Evolutionary conservation across 2,797 vertebrate species (phyloP).

Genomic region (Hyperoplus immaculatus): DNA sequence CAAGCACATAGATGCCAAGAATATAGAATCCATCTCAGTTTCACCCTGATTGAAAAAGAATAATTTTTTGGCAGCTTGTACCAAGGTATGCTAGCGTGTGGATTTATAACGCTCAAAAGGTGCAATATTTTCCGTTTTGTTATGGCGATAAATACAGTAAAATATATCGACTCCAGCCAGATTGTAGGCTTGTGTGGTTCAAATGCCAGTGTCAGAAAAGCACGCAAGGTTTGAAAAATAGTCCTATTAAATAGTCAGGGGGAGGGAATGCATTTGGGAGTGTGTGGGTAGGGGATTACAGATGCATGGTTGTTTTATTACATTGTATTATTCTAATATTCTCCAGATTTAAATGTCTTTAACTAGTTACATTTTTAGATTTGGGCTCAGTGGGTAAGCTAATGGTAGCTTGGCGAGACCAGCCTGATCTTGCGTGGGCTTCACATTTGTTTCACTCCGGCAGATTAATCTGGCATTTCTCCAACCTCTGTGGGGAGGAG

Average conservation of each 20-base stretch:
- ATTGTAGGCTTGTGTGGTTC: background rate
- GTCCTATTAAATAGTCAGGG: background rate
- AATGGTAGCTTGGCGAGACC: too few species aligned
- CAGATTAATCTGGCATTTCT: too few species aligned
- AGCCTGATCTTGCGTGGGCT: too few species aligned
- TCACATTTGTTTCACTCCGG: too few species aligned
- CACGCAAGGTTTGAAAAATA: conserved; percentile 1
- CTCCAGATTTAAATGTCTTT: background rate
- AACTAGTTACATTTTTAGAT: background rate
- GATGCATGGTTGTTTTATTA: conserved; percentile 1
- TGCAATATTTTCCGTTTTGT: background rate
- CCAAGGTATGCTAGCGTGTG: background rate
- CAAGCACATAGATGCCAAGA: background rate
- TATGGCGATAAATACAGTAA: conserved; percentile 15
- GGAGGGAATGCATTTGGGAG: background rate
- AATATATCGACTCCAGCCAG: background rate
- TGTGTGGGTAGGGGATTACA: background rate
- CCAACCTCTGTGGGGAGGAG: too few species aligned
- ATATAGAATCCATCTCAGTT: conserved; percentile 2
- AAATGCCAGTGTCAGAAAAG: background rate
- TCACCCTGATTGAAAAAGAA: background rate
- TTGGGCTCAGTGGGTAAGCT: background rate
- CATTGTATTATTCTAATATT: background rate
- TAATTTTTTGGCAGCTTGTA: background rate
- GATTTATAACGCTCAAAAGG: background rate